Base-by-base conservation (phyloP, 2,797 vertebrate species). In the Bovichtus variegatus region DNA sequence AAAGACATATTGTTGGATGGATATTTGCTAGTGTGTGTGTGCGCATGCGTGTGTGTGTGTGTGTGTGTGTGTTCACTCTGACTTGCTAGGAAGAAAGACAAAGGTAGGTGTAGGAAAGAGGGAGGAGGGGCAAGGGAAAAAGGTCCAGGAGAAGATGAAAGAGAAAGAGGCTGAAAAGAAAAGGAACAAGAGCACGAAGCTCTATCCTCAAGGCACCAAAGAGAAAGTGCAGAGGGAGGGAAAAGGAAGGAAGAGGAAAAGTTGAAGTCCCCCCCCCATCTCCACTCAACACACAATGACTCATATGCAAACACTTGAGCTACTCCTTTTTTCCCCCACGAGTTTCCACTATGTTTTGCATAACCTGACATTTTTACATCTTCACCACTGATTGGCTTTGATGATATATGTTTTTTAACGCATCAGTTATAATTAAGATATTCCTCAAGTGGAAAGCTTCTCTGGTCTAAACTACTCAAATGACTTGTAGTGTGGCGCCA, bases 61-160 rank as follows among this genome's bases (percentile, higher is more conserved):
- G 21, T 12, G 23, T 66, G 58, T 34, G 55, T 16, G 55, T 66
- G 58, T 34, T n/a, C n/a, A n/a, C n/a, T 63, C 38, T 58, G 61
- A 79, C 44, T 46, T 72, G 40, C 2, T 23, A 65, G 55, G 69
- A 50, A 54, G 74, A n/a, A 49, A 74, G 25, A 75, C 12, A 44
- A 31, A 43, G 62, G 62, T 50, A 75, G 65, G 73, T 67, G 60
- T 41, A 58, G 34, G 71, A 41, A 41, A 50, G 66, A 78, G 41
- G 40, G 70, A 71, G 69, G 57, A 73, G 76, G 68, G 53, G 38
- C 65, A 60, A 73, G 76, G 77, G 69, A 40, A 67, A 59, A 46
- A n/a, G 74, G 74, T 78, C 75, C 74, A 29, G 60, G 38, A 82
- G 80, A 76, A 82, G 85, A 91, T 88, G 77, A 89, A 84, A 90